Percentiles rank a stretch among this genome's conserved stretches.
These are phyloP conservation scores for Acanthacorydalis orientalis DNA, from an alignment of 2,888 invertebrate species.

Conservation along the genomic window DNA sequence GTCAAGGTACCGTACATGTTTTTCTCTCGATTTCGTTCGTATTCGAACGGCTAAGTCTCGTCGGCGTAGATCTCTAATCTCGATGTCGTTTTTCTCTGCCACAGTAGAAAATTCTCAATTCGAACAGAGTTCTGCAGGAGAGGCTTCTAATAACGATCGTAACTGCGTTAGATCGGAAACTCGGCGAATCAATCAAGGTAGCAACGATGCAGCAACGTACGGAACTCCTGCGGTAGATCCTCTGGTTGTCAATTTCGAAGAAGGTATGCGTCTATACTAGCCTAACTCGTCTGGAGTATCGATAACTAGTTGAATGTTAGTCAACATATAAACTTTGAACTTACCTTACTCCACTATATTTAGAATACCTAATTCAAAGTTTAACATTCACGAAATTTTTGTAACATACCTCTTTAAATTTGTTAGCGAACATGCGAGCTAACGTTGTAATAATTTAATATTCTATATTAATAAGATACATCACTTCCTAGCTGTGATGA, in stretches of 20 bases:
- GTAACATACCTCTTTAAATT: conserved; percentile 6
- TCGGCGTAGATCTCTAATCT: neutral
- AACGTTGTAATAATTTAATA: conserved; percentile 1
- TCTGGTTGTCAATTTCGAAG: conserved; percentile 62
- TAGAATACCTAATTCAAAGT: neutral
- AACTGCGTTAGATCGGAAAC: conserved; percentile 1
- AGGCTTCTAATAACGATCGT: conserved; percentile 1
- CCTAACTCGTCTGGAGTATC: conserved; percentile 20
- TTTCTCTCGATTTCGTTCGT: neutral
- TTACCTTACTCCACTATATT: conserved; percentile 2
- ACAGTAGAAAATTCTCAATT: neutral
- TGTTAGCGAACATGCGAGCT: neutral
- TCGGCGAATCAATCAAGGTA: conserved; percentile 1
- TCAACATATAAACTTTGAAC: conserved; percentile 5
- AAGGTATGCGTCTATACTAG: conserved; percentile 61
- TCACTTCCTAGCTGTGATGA: conserved; percentile 6
- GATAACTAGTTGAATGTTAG: conserved; percentile 7
- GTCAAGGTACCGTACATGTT: conserved; percentile 6
- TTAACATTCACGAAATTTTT: conserved; percentile 3
- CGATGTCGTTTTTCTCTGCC: neutral
- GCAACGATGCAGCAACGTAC: conserved; percentile 1
- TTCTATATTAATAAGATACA: conserved; percentile 5
- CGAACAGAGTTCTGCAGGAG: neutral
- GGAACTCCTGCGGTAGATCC: conserved; percentile 38
- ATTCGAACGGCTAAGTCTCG: neutral